These are phyloP conservation scores for Linnaemya vulpina DNA, from an alignment of 2,888 invertebrate genomes.

Conservation along the genomic window DNA sequence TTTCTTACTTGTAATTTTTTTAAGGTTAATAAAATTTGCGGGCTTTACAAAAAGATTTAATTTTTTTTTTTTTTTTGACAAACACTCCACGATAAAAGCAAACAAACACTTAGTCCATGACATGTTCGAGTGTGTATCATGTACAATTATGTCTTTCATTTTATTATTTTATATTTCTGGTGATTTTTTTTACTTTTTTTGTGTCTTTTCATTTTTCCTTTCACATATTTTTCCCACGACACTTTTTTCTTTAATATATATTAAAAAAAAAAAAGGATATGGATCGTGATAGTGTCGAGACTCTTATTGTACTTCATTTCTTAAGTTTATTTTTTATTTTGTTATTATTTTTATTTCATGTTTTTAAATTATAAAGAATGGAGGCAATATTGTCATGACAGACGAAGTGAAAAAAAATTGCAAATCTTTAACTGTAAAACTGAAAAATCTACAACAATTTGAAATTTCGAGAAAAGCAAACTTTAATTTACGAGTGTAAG, in stretches of 20 bases:
- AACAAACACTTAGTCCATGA: slow-evolving; percentile 69
- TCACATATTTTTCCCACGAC: slow-evolving; percentile 72
- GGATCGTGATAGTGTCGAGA: slow-evolving; percentile 62
- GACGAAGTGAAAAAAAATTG: slow-evolving; percentile 35
- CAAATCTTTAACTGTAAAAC: slow-evolving; percentile 52
- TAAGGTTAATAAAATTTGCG: slow-evolving; percentile 43
- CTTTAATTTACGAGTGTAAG: slow-evolving; percentile 22
- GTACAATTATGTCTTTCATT: slow-evolving; percentile 64
- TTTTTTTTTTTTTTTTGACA: slow-evolving; percentile 25
- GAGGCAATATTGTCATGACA: slow-evolving; percentile 57
- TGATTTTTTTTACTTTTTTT: slow-evolving; percentile 15
- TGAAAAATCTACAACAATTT: slow-evolving; percentile 49
- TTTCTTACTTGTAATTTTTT: neutral
- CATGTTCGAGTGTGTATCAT: slow-evolving; percentile 66
- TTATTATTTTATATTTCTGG: slow-evolving; percentile 57
- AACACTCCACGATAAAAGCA: slow-evolving; percentile 63
- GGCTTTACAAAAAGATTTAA: neutral
- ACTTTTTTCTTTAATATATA: slow-evolving; percentile 51
- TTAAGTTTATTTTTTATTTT: slow-evolving; percentile 16
- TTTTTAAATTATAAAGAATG: slow-evolving; percentile 50
- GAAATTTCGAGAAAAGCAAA: slow-evolving; percentile 54
- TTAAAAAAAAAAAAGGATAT: slow-evolving; percentile 63
- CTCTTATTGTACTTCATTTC: slow-evolving; percentile 43
- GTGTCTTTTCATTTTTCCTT: slow-evolving; percentile 59
- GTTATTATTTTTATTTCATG: neutral